Evolutionary conservation across 1,140 invertebrate genomes (phyloP), one percentile per base, ranked within the genome.

Genomic region (Drosophila kohkoa): DNA sequence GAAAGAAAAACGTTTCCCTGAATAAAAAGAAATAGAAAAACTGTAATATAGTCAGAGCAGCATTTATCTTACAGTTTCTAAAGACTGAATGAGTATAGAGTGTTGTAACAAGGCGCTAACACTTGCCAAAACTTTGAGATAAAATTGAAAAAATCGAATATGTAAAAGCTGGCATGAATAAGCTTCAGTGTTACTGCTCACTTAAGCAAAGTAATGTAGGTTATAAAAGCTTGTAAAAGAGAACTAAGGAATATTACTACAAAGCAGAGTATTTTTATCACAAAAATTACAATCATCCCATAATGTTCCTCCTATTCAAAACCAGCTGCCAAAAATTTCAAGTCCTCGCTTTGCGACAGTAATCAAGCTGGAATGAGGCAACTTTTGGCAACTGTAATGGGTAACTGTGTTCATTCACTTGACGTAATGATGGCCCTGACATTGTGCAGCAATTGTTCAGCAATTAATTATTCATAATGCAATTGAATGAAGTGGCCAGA

Each of bases 401-500:
- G 62, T n/a, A 25, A 64, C 62, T 43, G n/a, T 13, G 35, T 62
- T 15, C 62, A 57, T 65, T 69, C 77, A 71, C 83, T 88, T 83
- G 63, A 88, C 38, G 83, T 83, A 81, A 87, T 75, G 80, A 81
- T 81, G 73, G 49, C 62, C 58, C 43, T 75, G 66, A 67, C 63
- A 72, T 72, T 66, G 72, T 65, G 71, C 63, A 68, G 73, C 79
- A 86, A 82, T 70, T 73, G 75, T 76, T 48, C 54, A 49, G 49
- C 59, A 70, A 74, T 89, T 62, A 81, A 83, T 83, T 89, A 89
- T 89, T 87, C 77, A 87, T 78, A 88, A 78, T 57, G 73, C 63
- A 77, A 74, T 80, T 83, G 69, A 77, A 79, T 66, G 46, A 43
- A 75, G 54, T 11, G 52, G 25, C 8, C 52, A 72, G 66, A 85